Base-by-base conservation (phyloP, 2,113 vertebrate genomes). In the Sylvia atricapilla region DNA sequence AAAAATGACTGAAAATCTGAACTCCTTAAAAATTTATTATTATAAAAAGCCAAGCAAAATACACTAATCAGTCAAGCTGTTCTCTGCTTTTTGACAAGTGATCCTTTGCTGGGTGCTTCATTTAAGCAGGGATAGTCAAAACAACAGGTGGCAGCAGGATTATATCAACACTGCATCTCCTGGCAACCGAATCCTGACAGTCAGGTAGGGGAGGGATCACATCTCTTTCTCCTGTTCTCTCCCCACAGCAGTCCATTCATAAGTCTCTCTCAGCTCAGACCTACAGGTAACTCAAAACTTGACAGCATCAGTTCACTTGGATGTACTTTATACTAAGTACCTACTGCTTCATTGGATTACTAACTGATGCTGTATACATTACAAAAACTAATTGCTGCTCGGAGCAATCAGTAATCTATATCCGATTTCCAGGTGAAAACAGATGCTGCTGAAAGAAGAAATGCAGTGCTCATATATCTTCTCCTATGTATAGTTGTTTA, bases 71-170 rank as follows among this genome's bases (percentile, higher is more conserved):
- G 46, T 70, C 81, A 96, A 95, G 82, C 75, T 90, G 62, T 76
- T 88, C 84, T 77, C 78, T 77, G 79, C 55, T 88, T 94, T 96
- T 90, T 93, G 93, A 88, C 84, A 97, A 59, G 72, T 67, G 90
- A 95, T 95, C 92, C 93, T 92, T 87, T 50, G 52, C 72, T 76
- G 74, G 46, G 47, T 75, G 66, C 86, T 93, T 94, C 82, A 62
- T 78, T 95, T 89, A 91, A 93, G 47, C 63, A 67, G 30, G 59
- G 37, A 76, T 1, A 94, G 88, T 79, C 82, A 96, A 96, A 97
- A 93, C 92, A 95, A 96, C 93, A 96, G 93, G 87, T 95, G 94
- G 93, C 80, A 96, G 80, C 79, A 88, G 91, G 90, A 93, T 92
- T 94, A 62, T 63, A 92, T 56, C 90, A 74, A 50, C 8, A 3